Evolutionary conservation across 1,140 invertebrate genomes (phyloP).

Genomic region (Penaeus vannamei): DNA sequence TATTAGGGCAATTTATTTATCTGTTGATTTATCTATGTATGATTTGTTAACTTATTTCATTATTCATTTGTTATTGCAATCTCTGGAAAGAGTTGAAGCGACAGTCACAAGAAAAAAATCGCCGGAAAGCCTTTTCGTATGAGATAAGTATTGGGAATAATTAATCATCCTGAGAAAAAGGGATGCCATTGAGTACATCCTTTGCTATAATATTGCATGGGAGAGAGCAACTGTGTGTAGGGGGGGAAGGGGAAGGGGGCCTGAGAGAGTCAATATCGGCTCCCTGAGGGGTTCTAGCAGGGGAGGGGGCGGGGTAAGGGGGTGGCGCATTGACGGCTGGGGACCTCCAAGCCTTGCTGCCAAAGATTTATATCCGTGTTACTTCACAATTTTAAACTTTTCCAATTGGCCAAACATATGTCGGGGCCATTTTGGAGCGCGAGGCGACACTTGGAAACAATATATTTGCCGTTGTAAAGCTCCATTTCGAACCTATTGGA

Average conservation of each 20-base stretch:
- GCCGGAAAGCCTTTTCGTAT: too few relatives aligned
- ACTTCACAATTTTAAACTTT: slow-evolving; percentile 68
- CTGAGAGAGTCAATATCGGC: background rate
- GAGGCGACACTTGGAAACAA: slow-evolving; percentile 64
- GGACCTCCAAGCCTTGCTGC: slow-evolving; percentile 43
- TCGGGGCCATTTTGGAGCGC: slow-evolving; percentile 67
- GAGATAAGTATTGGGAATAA: too few relatives aligned
- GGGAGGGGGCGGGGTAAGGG: background rate
- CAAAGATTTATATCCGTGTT: slow-evolving; percentile 67
- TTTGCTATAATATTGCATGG: background rate
- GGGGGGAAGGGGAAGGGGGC: background rate
- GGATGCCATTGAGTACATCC: too few relatives aligned
- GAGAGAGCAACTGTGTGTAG: background rate
- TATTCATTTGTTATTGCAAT: too few relatives aligned
- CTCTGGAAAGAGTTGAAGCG: too few relatives aligned
- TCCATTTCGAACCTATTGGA: slow-evolving; percentile 67
- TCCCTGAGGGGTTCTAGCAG: background rate
- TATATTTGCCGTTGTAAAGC: slow-evolving; percentile 67
- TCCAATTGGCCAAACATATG: slow-evolving; percentile 68
- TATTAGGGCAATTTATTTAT: too few relatives aligned
- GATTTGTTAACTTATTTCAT: too few relatives aligned
- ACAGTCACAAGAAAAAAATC: too few relatives aligned
- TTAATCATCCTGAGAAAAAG: too few relatives aligned
- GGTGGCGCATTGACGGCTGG: background rate
- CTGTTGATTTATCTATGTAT: too few relatives aligned